Conservation (phyloP, 2,797 vertebrate genomes). For the Sardinella longiceps region DNA sequence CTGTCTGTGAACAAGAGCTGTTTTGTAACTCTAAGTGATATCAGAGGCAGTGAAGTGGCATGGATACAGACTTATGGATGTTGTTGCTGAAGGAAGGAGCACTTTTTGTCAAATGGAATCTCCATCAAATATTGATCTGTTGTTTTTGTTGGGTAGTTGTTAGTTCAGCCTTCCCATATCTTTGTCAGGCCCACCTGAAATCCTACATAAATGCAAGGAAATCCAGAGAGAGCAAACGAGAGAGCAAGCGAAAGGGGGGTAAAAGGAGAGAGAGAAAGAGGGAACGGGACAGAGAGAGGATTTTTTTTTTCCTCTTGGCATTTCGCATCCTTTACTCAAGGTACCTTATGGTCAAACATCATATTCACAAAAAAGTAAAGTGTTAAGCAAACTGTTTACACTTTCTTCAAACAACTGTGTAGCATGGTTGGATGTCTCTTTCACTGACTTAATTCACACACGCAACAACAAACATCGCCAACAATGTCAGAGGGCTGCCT, state of each 20-base stretch:
- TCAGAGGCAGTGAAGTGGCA: neutral
- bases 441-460: neutral
- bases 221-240: neutral
- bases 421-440: neutral
- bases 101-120: slow-evolving; percentile 24
- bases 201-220: neutral
- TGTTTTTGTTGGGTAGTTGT: slow-evolving; percentile 14
- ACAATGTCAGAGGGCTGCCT: neutral
- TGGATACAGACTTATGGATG: neutral
- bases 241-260: neutral
- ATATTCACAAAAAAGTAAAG: neutral
- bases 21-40: neutral
- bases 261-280: neutral
- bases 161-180: neutral
- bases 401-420: neutral
- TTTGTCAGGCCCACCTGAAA: neutral
- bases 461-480: neutral
- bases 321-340: neutral
- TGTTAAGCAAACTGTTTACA: neutral
- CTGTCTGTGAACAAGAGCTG: neutral
- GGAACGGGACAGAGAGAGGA: neutral
- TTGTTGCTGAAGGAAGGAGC: neutral
- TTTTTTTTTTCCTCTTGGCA: neutral
- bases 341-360: neutral
- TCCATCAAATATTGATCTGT: slow-evolving; percentile 11